phyloP scores from a whole-genome alignment of 2,888 invertebrate species.

The Meteorus cinctellus region DNA sequence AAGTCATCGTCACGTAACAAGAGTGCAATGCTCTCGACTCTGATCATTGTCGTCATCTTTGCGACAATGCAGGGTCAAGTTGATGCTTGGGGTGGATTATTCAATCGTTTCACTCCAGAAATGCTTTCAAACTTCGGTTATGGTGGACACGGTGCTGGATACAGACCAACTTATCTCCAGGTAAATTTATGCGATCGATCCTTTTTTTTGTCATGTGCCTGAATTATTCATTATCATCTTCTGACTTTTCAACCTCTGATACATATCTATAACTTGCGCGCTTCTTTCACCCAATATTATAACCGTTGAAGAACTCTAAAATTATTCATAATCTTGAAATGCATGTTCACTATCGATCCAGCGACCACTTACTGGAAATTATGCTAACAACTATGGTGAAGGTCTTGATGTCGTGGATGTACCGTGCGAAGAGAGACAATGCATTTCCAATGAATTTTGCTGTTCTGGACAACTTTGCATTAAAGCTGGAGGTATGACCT shows the following conservation, averaged over 20 bases:
- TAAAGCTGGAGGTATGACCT: constrained; percentile 76
- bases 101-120: constrained; percentile 91
- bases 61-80: constrained; percentile 61
- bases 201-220: neutral
- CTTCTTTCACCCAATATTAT: neutral
- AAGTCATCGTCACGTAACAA: constrained; percentile 7
- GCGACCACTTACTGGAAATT: constrained; percentile 63
- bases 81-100: constrained; percentile 86
- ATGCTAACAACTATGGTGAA: constrained; percentile 70
- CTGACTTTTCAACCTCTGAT: neutral
- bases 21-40: constrained; percentile 39
- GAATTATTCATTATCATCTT: neutral
- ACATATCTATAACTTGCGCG: neutral
- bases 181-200: constrained; percentile 67
- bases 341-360: constrained; percentile 45
- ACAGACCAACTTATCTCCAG: constrained; percentile 73
- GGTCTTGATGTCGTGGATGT: constrained; percentile 77
- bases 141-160: constrained; percentile 77
- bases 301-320: neutral
- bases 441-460: constrained; percentile 87
- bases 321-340: constrained; percentile 17
- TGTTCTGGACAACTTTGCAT: constrained; percentile 88
- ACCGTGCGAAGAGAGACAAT: constrained; percentile 85
- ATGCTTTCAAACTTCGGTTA: constrained; percentile 88
- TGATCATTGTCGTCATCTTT: constrained; percentile 57